Conservation (phyloP, 2,113 vertebrate species). For the Mormoops blainvillei region DNA sequence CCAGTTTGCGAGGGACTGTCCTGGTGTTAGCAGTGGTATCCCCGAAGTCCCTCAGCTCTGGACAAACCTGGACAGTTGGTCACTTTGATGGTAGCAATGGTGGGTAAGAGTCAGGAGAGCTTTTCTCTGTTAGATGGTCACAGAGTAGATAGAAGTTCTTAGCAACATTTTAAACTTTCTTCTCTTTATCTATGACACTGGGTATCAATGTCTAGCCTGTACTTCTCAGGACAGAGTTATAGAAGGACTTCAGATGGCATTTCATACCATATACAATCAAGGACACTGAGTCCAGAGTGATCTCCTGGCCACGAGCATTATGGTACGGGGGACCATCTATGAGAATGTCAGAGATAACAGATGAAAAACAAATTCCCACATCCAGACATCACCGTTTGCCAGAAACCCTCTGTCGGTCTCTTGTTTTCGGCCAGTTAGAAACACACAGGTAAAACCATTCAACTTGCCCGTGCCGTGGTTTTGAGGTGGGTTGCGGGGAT, state of each 20-base stretch:
- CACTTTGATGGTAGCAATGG: neutral
- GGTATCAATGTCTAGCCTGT: neutral
- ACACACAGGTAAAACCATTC: neutral
- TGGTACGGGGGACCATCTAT: neutral
- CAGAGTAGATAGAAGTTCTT: neutral
- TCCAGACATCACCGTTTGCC: neutral
- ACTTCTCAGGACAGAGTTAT: neutral
- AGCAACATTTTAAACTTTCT: neutral
- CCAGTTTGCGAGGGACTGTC: neutral
- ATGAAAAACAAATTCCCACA: neutral
- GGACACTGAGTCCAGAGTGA: neutral
- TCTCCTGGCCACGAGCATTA: neutral
- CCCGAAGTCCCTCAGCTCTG: neutral
- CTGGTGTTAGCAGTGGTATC: neutral
- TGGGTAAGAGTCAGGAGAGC: neutral
- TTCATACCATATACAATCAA: neutral
- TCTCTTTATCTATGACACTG: neutral
- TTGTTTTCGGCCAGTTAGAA: slow-evolving; percentile 14
- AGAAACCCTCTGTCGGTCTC: neutral
- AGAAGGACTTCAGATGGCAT: neutral
- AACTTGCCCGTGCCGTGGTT: neutral
- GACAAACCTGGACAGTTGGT: neutral
- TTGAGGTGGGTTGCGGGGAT: neutral
- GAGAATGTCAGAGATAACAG: neutral
- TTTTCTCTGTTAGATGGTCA: neutral